A percentile compares a stretch with the other conserved stretches of the same genome.
phyloP scores from a whole-genome alignment of 2,797 vertebrate species.

The Sebastes wilsoni region DNA sequence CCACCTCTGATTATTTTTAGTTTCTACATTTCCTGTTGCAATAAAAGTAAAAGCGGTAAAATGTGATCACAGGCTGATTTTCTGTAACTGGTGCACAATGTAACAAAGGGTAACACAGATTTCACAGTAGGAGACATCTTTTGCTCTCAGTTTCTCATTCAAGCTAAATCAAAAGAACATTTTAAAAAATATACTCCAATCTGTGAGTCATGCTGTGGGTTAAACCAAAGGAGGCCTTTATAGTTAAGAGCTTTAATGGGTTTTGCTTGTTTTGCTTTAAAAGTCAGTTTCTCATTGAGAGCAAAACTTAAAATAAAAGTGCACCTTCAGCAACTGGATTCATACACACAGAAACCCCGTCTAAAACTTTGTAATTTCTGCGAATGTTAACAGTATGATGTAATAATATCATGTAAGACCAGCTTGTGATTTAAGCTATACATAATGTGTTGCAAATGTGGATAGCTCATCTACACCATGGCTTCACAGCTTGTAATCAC shows the following conservation, averaged over 20 bases:
- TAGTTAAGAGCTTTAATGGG: not conserved
- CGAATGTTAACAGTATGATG: not conserved
- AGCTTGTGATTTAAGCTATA: not conserved
- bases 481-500: not conserved
- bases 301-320: conserved; percentile 1
- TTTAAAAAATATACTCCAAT: not conserved
- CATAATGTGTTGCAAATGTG: not conserved
- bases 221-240: conserved; percentile 9
- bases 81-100: conserved; percentile 19
- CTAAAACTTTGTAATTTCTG: not conserved
- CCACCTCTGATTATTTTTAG: not conserved
- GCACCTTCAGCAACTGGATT: not conserved
- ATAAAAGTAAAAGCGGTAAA: conserved; percentile 16
- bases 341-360: not conserved
- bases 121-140: conserved; percentile 36
- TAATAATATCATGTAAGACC: not conserved
- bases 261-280: conserved; percentile 20
- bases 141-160: conserved; percentile 14
- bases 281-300: not conserved
- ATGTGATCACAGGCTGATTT: conserved; percentile 29
- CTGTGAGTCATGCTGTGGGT: conserved; percentile 26
- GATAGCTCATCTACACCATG: not conserved
- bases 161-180: conserved; percentile 39
- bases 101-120: conserved; percentile 6
- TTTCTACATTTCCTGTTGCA: not conserved